Base-by-base conservation (phyloP, 1,140 invertebrate genomes). In the Magallana angulata region DNA sequence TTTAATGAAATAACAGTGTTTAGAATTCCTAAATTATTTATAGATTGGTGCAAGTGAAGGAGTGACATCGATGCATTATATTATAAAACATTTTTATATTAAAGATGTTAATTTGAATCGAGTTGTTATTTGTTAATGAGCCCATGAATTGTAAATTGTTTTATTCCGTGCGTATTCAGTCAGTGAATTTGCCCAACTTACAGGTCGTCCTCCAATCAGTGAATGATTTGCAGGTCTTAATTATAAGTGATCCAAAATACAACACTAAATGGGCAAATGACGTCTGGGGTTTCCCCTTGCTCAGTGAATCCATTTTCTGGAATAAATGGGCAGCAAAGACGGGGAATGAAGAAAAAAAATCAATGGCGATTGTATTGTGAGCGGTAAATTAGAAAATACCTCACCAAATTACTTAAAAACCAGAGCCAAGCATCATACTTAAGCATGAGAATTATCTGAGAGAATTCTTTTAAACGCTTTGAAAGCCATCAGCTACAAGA, bases 351-450 rank as follows among this genome's bases (percentile, higher is more conserved):
- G 68, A 76, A 30, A 76, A 24, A 62, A 76, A 12, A 76, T 76
- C 68, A 76, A 76, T 76, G 8, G 24, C 68, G 24, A 30, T 76
- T 76, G 68, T 76, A 76, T 30, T 30, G 68, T 76, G 68, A 76
- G 30, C 24, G 68, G 68, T 24, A 76, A 76, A 76, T 76, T 76
- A 36, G 68, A 76, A 76, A 76, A 76, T 76, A 14, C 68, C 12
- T 48, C 11, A 76, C 18, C 24, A 30, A 76, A 76, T 30, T 76
- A 30, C 18, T 76, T 30, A 30, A 76, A 76, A 76, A 68, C 8
- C 64, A n/a, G 18, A 18, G 18, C 18, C 24, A 76, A 76, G 30
- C 18, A 76, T 76, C 36, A 76, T 11, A 76, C 18, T 76, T 76
- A 48, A 48, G 36, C 36, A 48, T 48, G 2, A 48, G 5, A 48